Evolutionary conservation across 2,113 vertebrate genomes (phyloP), one percentile per base, ranked within the genome.

Genomic region (Rhinichthys klamathensis): DNA sequence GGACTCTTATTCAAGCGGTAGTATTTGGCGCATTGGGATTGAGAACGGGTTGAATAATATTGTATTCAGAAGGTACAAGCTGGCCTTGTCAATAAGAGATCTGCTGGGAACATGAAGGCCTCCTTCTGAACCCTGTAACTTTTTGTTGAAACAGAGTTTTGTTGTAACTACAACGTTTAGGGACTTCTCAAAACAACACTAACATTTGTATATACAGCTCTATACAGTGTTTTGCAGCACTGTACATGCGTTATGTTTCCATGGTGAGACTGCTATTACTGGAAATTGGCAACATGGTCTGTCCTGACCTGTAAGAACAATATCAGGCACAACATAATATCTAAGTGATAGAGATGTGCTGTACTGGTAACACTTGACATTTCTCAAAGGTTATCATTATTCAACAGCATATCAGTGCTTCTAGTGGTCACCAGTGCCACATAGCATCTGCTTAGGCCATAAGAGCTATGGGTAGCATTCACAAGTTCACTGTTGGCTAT

Each of bases 361-460:
- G 76, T 56, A 73, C 75, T 41, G 49, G 38, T 30, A 74, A 74
- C 80, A 81, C 87, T 90, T 87, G 80, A 87, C 89, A 87, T 90
- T 88, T 85, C 70, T 65, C 79, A 65, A 51, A 86, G 60, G 82
- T 87, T 65, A 65, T 85, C 84, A 77, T 87, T 74, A 86, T 83
- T 83, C 72, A 78, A 46, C 27, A 58, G 69, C 30, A 65, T 69
- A 63, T 83, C 82, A 74, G 76, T 67, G 32, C 30, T 84, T 44
- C 44, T 79, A 74, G 85, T 84, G 81, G 77, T 67, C 75, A 88
- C 76, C 70, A 51, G 84, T 70, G 23, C 49, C 60, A 35, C 38
- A 46, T 56, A 75, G 80, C 85, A 80, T 84, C 78, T 41, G 81
- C 78, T 82, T 41, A 30, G 76, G 27, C 56, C 27, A 60, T 83